Evolutionary conservation across 53 echinoderm and acorn worm species (phyloP), one percentile per base, ranked within the genome.

Genomic region (Paelopatides confundens): DNA sequence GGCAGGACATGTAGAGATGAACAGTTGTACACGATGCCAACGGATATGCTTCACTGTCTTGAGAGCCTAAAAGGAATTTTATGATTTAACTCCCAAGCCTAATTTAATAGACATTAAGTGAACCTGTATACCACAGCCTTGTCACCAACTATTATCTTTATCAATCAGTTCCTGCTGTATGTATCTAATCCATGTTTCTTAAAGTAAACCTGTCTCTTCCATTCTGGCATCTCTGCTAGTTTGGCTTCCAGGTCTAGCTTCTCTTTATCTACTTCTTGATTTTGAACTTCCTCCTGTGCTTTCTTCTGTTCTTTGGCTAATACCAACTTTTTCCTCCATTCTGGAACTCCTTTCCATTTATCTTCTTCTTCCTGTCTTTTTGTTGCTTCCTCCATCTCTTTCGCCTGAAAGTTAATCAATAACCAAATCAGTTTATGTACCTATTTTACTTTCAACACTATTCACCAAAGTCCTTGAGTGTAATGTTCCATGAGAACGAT

Each of bases 281-380:
- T 34, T 2, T 89, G 81, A 23, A 79, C 92, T 5, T 63, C 66
- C 31, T 97, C 98, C 65, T 97, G 95, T 1, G 47, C 78, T 62
- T 92, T 93, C 88, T 97, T 97, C 58, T 90, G 82, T 71, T 97
- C 95, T 65, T 97, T 97, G 85, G 94, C 95, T 51, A 82, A 3
- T 76, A 97, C 90, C 83, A 97, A 88, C 82, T 97, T 95, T 43
- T 74, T 92, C 90, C 94, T 97, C 98, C 98, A 97, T 50, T 92
- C 92, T 18, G 98, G 98, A 28, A 97, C 86, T 58, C 91, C 98
- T 65, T 94, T 86, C 95, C 95, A 97, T 49, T 92, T 93, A 31
- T 88, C 87, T 36, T 92, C 85, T 76, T 97, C 95, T 26, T 86
- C 92, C 37, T 90, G 76, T 37, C 78, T 89, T 88, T 94, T 97